Percentiles rank a stretch among this genome's conserved stretches.
phyloP scores from a whole-genome alignment of 2,797 vertebrate species.

The Lacerta agilis region DNA sequence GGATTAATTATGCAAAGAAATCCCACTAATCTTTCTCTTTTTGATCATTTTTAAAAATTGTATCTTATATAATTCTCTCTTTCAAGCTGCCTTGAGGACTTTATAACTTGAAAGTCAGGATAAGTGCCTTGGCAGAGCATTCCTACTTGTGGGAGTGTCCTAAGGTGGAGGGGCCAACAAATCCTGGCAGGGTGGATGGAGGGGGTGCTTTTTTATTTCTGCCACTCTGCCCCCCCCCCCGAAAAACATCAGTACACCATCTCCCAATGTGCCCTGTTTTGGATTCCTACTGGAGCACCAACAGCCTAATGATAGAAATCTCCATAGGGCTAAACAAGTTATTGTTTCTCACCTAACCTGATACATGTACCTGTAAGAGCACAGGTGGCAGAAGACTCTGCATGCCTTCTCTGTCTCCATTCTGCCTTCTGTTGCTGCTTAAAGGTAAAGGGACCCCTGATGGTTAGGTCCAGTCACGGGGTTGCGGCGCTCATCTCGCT shows the following conservation, averaged over 20 bases:
- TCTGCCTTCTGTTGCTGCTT: background rate
- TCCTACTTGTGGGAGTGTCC: background rate
- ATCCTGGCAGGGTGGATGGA: background rate
- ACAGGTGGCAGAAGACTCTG: background rate
- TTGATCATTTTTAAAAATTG: background rate
- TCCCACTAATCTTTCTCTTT: conserved; percentile 12
- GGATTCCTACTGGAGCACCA: too few species aligned
- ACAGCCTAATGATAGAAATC: too few species aligned
- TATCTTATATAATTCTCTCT: background rate
- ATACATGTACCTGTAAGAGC: background rate
- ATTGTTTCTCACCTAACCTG: background rate
- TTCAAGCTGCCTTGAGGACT: background rate
- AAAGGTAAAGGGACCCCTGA: background rate
- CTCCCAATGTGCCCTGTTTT: too few species aligned
- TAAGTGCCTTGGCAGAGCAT: background rate
- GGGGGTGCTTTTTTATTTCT: background rate
- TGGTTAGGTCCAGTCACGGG: too few species aligned
- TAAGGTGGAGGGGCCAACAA: background rate
- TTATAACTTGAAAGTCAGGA: background rate
- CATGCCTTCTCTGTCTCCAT: background rate
- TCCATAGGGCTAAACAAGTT: background rate
- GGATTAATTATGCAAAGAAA: conserved; percentile 17
- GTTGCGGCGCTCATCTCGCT: too few species aligned
- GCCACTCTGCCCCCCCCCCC: too few species aligned
- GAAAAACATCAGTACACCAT: too few species aligned